Base-by-base conservation (phyloP, 2,113 vertebrate species). In the Numida meleagris region DNA sequence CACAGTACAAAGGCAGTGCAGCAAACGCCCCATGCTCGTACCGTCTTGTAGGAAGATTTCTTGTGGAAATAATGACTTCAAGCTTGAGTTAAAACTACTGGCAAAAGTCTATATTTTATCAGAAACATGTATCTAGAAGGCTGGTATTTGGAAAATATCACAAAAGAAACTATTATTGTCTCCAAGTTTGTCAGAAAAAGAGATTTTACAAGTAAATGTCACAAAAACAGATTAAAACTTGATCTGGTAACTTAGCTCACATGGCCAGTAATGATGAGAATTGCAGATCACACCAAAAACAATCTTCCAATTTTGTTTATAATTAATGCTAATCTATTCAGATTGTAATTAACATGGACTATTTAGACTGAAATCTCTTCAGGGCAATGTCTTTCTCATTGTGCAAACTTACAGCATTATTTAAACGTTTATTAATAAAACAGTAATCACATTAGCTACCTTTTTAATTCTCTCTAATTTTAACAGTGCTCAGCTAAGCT, bases 401-500 rank as follows among this genome's bases (percentile, higher is more conserved):
- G 46, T 77, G 43, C 42, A 88, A 94, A 93, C 2, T 66, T 79
- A 59, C 17, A 85, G 17, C 17, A 51, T 82, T 80, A 79, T 71
- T 91, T 73, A 82, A 89, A 82, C 73, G 36, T 89, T 93, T 82
- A 74, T 82, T 85, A 80, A 86, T 88, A 80, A 82, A 94, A 80
- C 13, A 82, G 8, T 55, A 89, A 83, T 80, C 50, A 59, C 29
- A 48, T 82, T 76, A 82, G 6, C 59, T 87, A 73, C 67, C 55
- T 93, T 77, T 59, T 40, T 70, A 79, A 58, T 79, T 94, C 89
- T 84, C 31, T 73, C 48, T 92, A 40, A 91, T 77, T 94, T 92
- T 85, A 89, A 88, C 3, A 4, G 17, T 31, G 42, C 14, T 66
- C 33, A 80, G 38, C 12, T 57, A 84, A 81, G 48, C 14, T 82